Evolutionary conservation across 2,888 invertebrate genomes (phyloP).

Genomic region (Folsomia candida): DNA sequence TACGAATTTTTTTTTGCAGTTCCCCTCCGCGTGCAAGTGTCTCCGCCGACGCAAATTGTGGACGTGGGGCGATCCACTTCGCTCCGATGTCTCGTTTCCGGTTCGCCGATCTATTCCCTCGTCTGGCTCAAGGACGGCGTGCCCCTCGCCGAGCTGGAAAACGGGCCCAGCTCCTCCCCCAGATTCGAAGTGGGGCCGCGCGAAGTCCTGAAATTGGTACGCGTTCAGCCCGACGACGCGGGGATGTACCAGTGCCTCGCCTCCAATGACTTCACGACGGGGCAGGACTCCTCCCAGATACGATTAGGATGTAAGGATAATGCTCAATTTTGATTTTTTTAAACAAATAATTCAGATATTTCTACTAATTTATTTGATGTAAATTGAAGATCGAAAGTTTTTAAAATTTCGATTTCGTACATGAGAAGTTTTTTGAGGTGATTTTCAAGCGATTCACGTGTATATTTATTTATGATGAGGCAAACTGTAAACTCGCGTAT

Average conservation of each 20-base stretch:
- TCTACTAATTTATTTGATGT: neutral
- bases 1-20: conserved; percentile 59
- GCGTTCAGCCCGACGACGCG: conserved; percentile 75
- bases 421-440: no score
- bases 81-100: conserved; percentile 82
- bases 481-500: no score
- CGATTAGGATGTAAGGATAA: conserved; percentile 69
- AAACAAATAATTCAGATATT: no score
- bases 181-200: conserved; percentile 26
- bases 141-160: conserved; percentile 61
- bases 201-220: conserved; percentile 54
- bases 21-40: conserved; percentile 72
- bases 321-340: no score
- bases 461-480: no score
- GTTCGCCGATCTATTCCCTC: conserved; percentile 76
- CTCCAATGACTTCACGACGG: conserved; percentile 72
- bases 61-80: conserved; percentile 80
- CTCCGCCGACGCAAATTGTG: conserved; percentile 62
- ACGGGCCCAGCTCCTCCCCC: neutral
- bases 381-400: no score
- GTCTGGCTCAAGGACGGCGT: conserved; percentile 78
- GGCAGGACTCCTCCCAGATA: conserved; percentile 78
- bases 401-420: neutral
- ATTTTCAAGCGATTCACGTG: no score
- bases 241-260: conserved; percentile 89